phyloP scores from a whole-genome alignment of 2,888 invertebrate genomes.

The Oeneis ivallda region DNA sequence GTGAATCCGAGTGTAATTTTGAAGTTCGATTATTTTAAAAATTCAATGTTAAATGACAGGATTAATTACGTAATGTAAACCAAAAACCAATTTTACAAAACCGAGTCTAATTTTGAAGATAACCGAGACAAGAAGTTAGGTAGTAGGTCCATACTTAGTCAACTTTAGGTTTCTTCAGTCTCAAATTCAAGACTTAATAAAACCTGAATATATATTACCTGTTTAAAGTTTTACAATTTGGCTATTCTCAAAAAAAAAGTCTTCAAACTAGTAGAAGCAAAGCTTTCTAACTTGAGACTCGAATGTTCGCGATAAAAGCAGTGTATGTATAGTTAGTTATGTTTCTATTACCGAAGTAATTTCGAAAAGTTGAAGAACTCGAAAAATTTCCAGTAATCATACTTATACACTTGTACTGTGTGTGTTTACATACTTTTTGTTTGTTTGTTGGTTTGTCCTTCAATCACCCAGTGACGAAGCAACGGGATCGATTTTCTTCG shows the following conservation, averaged over 20 bases:
- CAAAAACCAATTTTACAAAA: too few relatives aligned
- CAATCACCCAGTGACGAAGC: too few relatives aligned
- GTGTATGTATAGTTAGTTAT: too few relatives aligned
- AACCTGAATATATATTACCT: conserved; percentile 2
- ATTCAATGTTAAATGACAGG: too few relatives aligned
- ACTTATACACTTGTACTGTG: too few relatives aligned
- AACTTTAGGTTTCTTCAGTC: not conserved
- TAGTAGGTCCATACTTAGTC: not conserved
- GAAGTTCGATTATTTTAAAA: too few relatives aligned
- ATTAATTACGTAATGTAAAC: too few relatives aligned
- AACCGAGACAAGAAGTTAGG: not conserved
- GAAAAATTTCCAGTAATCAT: conserved; percentile 23
- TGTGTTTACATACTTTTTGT: too few relatives aligned
- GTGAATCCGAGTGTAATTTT: too few relatives aligned
- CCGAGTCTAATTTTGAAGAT: not conserved
- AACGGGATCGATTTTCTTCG: too few relatives aligned
- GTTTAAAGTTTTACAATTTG: not conserved
- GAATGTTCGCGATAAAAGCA: not conserved
- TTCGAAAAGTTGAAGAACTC: conserved; percentile 20
- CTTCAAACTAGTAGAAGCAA: not conserved
- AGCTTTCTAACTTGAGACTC: not conserved
- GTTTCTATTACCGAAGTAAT: not conserved
- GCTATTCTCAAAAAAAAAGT: not conserved
- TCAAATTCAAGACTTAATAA: conserved; percentile 5
- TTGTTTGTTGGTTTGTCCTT: too few relatives aligned